Percentiles rank a stretch among this genome's conserved stretches.
phyloP scores from a whole-genome alignment of 2,888 invertebrate genomes.

The Ormyrus labotus region DNA sequence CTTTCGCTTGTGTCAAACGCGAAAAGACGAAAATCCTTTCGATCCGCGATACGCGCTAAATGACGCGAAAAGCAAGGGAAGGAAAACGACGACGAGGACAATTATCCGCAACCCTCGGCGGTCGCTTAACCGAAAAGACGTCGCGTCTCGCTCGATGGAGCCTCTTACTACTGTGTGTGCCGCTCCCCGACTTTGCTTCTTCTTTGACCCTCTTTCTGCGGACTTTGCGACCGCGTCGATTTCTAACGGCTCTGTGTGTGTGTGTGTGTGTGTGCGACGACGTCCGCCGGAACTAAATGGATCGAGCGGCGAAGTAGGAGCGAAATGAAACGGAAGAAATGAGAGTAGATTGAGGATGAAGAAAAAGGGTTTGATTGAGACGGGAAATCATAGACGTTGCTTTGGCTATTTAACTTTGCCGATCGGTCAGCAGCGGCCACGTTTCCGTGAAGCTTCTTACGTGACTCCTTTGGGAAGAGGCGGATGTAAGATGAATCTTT shows the following conservation, averaged over 20 bases:
- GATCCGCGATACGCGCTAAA: conserved; percentile 23
- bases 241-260: too few species aligned
- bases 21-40: conserved; percentile 16
- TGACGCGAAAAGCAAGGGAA: conserved; percentile 14
- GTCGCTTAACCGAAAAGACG: conserved; percentile 22
- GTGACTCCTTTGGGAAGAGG: too few species aligned
- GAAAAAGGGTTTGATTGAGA: conserved; percentile 15
- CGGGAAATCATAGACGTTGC: background rate
- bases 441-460: too few species aligned
- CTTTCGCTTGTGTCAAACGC: background rate
- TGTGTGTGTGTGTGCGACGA: too few species aligned
- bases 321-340: conserved; percentile 18
- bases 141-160: background rate
- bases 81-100: background rate
- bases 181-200: conserved; percentile 34
- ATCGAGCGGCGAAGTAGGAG: background rate
- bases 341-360: background rate
- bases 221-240: background rate
- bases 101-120: conserved; percentile 22
- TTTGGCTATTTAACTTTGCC: background rate
- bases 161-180: background rate
- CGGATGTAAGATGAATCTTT: too few species aligned
- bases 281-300: conserved; percentile 20
- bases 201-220: conserved; percentile 40
- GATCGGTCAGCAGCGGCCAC: conserved; percentile 5